Percentiles rank a stretch among this genome's conserved stretches.
phyloP scores from a whole-genome alignment of 2,888 invertebrate species.

The Oligia fasciuncula region DNA sequence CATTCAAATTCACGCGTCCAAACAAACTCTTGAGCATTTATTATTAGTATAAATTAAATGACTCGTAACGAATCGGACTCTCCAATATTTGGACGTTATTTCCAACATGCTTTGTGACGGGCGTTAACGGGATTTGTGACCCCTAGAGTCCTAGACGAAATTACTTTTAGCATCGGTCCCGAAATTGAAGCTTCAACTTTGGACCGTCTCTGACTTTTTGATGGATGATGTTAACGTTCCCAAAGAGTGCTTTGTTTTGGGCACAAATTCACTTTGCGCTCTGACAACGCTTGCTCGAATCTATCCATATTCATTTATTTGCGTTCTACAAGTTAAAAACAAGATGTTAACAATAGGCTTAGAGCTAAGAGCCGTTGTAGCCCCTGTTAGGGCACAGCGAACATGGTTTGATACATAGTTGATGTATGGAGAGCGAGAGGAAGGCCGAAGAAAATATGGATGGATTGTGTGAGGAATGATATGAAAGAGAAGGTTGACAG shows the following conservation, averaged over 20 bases:
- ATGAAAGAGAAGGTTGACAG: no score
- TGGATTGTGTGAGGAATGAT: no score
- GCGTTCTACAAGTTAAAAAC: no score
- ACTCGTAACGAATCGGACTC: background rate
- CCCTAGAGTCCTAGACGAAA: constrained; percentile 1
- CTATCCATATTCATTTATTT: background rate
- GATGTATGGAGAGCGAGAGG: no score
- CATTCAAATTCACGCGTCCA: background rate
- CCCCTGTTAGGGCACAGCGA: no score
- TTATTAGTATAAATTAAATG: constrained; percentile 3
- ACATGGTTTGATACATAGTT: no score
- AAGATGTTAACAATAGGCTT: no score
- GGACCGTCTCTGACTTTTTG: background rate
- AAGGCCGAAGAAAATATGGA: no score
- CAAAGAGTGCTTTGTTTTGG: constrained; percentile 2
- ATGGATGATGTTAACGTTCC: constrained; percentile 9
- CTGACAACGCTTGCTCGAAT: background rate
- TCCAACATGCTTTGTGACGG: background rate
- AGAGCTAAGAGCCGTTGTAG: no score
- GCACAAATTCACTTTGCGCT: background rate
- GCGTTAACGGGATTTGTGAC: background rate
- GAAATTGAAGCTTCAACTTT: background rate
- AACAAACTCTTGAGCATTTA: background rate
- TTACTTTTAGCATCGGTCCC: background rate
- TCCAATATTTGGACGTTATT: constrained; percentile 22